Percentiles rank a stretch among this genome's conserved stretches.
phyloP scores from a whole-genome alignment of 1,140 invertebrate genomes.

The Andricus grossulariae region DNA sequence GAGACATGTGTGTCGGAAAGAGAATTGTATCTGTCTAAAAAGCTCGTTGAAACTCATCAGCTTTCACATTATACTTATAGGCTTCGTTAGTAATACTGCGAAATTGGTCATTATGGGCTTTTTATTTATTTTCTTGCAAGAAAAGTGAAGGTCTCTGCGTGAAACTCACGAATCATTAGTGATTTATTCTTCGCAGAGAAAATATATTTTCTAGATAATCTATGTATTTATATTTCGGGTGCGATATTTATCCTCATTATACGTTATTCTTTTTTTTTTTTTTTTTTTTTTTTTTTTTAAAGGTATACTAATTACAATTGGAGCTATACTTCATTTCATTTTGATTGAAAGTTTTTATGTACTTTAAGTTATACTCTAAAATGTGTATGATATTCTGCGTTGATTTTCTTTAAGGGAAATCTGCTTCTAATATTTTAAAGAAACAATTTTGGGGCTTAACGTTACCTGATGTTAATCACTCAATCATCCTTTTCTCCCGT shows the following conservation, averaged over 20 bases:
- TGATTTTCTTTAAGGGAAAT: constrained; percentile 15
- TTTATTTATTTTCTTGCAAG: not conserved
- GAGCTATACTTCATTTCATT: no score
- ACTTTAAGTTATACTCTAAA: not conserved
- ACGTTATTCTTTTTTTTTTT: not conserved
- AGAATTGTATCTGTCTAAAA: no score
- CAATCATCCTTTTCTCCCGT: not conserved
- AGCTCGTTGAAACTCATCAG: not conserved
- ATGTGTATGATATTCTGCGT: not conserved
- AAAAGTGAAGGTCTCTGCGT: constrained; percentile 12
- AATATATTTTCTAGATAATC: no score
- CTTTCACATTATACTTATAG: not conserved
- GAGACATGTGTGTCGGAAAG: no score
- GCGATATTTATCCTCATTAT: not conserved
- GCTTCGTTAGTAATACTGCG: not conserved
- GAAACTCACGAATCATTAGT: constrained; percentile 5
- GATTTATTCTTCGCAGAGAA: constrained; percentile 1
- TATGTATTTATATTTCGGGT: not conserved
- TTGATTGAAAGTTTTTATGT: no score
- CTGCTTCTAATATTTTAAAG: not conserved
- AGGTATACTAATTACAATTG: no score
- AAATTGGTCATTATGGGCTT: constrained; percentile 12
- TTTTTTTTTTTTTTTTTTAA: no score
- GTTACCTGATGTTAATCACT: constrained; percentile 15
- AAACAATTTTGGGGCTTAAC: constrained; percentile 12